These are phyloP conservation scores for Euwallacea fornicatus DNA, from an alignment of 1,140 invertebrate genomes.

Conservation along the genomic window DNA sequence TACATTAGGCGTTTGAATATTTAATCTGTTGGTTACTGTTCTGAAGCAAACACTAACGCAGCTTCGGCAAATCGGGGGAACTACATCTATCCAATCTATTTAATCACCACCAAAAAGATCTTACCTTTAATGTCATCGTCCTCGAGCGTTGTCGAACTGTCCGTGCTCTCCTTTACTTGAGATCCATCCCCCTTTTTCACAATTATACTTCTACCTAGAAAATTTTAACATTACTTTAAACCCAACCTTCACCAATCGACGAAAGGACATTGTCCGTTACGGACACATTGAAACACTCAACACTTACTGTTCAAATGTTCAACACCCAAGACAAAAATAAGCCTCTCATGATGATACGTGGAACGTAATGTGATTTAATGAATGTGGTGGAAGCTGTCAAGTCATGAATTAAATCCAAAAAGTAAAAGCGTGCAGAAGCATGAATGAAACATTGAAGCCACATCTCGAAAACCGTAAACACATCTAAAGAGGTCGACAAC, in stretches of 20 bases:
- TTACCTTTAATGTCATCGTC: slow-evolving; percentile 91
- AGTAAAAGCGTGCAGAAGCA: slow-evolving; percentile 17
- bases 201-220: slow-evolving; percentile 80
- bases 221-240: slow-evolving; percentile 8
- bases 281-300: not conserved
- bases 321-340: slow-evolving; percentile 26
- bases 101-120: slow-evolving; percentile 28
- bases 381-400: slow-evolving; percentile 29
- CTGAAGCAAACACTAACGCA: too few species aligned
- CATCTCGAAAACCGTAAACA: too few species aligned
- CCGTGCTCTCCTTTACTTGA: slow-evolving; percentile 93
- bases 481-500: too few species aligned
- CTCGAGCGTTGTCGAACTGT: slow-evolving; percentile 88
- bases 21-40: not conserved
- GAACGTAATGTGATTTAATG: slow-evolving; percentile 31
- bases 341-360: slow-evolving; percentile 27
- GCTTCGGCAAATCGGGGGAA: too few species aligned
- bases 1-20: not conserved
- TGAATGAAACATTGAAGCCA: slow-evolving; percentile 23
- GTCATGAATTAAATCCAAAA: slow-evolving; percentile 8
- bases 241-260: too few species aligned
- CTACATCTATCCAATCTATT: too few species aligned
- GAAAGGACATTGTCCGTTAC: not conserved
- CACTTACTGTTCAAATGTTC: too few species aligned
- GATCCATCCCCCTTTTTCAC: slow-evolving; percentile 92